Evolutionary conservation across 2,888 invertebrate genomes (phyloP), one percentile per base, ranked within the genome.

Genomic region (Pimpla rufipes): DNA sequence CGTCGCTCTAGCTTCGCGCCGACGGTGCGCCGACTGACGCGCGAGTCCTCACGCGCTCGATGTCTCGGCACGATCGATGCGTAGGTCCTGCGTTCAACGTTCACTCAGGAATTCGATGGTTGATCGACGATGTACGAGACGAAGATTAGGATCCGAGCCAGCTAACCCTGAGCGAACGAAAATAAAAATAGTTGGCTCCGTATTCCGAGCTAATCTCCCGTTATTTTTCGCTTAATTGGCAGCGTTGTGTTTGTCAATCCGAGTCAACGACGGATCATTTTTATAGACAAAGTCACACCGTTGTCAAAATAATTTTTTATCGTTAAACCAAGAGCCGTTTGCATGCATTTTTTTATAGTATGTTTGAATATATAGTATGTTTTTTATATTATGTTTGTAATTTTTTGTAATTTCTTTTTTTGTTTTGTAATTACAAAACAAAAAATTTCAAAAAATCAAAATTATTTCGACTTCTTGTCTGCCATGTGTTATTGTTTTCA

Each of bases 1-100:
- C 64, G 70, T 64, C 40, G 78, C 45, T 59, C 35, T 6, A 23
- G 40, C 29, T 35, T 50, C 40, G 45, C 23, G 21, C 16, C 18
- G 37, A 35, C n/a, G 42, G 16, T 13, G 59, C 35, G 62, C 37
- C 16, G 45, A 45, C 45, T 62, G 74, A 62, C 74, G 64, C 74
- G 64, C 64, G 64, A 64, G 40, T 29, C 10, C 64, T 64, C 40
- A 42, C 64, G 37, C 62, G 37, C 45, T 66, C 45, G 64, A 10
- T 37, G 29, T 59, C 29, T 6, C 8, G 29, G 8, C 6, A 21
- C 23, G n/a, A 37, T 40, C 2, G 2, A 29, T 21, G 18, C 62
- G 62, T 62, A 42, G 23, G 42, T 21, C 45, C 42, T 45, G 42
- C 64, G n/a, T 29, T 5, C 3, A 59, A 59, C n/a, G 29, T 11